A percentile compares a stretch with the other conserved stretches of the same genome.
phyloP scores from a whole-genome alignment of 2,113 vertebrate species.

The Bubo blakistoni region DNA sequence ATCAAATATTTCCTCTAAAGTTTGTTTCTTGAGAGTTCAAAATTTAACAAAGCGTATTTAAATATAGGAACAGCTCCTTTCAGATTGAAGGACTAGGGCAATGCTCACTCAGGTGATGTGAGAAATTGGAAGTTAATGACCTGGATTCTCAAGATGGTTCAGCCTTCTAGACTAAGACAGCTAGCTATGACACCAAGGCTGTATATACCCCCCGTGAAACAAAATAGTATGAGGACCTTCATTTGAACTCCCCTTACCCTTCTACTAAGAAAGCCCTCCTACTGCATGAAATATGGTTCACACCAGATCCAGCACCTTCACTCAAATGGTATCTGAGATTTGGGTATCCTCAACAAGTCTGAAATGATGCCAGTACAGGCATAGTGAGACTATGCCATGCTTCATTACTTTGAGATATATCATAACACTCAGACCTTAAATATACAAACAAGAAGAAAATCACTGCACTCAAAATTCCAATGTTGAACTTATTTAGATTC shows the following conservation, averaged over 20 bases:
- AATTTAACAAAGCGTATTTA: not conserved
- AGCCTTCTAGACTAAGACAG: not conserved
- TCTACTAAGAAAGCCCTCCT: not conserved
- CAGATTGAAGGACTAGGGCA: not conserved
- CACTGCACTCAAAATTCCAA: not conserved
- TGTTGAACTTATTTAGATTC: not conserved
- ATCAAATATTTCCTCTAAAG: not conserved
- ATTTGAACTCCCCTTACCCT: not conserved
- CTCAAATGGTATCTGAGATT: not conserved
- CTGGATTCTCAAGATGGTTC: not conserved
- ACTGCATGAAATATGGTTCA: not conserved
- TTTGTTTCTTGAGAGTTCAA: not conserved
- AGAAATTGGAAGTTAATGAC: not conserved
- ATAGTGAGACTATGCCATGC: not conserved
- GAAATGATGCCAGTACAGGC: not conserved
- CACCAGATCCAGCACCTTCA: not conserved
- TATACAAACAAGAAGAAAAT: slow-evolving; percentile 7
- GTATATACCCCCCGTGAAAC: not conserved
- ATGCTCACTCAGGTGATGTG: not conserved
- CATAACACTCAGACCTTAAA: not conserved
- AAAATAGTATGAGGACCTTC: not conserved
- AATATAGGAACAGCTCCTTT: not conserved
- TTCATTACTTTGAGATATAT: not conserved
- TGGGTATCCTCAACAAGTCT: not conserved
- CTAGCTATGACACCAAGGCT: not conserved